phyloP scores from a whole-genome alignment of 2,113 vertebrate species.

The Porphyrio hochstetteri region DNA sequence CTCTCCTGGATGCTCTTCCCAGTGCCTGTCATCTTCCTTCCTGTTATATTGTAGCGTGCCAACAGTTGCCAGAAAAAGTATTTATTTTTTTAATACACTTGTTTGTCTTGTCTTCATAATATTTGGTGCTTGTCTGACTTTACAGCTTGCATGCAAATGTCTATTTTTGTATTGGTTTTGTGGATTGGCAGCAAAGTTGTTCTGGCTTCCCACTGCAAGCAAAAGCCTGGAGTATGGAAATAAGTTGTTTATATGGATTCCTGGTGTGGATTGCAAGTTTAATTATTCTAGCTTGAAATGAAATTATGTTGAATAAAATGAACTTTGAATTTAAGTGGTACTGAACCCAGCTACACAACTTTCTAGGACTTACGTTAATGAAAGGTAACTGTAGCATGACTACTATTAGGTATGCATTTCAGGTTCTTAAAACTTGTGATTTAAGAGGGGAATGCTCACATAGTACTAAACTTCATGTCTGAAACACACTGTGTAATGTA shows the following conservation, averaged over 20 bases:
- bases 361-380: neutral
- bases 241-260: neutral
- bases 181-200: neutral
- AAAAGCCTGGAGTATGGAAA: neutral
- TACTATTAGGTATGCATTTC: neutral
- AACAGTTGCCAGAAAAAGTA: neutral
- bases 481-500: neutral
- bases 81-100: conserved; percentile 34
- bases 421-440: neutral
- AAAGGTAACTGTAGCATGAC: neutral
- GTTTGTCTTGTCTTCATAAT: conserved; percentile 41
- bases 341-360: neutral
- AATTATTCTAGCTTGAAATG: conserved; percentile 13
- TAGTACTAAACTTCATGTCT: neutral
- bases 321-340: neutral
- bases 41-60: neutral
- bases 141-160: conserved; percentile 6
- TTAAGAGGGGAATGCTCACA: neutral
- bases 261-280: conserved; percentile 14
- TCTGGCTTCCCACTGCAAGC: neutral
- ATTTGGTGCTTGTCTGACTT: neutral
- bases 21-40: neutral
- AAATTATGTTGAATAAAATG: neutral
- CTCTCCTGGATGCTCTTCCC: neutral
- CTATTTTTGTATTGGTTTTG: conserved; percentile 28